Conservation (phyloP, 2,113 vertebrate species). For the Amphiprion ocellaris region DNA sequence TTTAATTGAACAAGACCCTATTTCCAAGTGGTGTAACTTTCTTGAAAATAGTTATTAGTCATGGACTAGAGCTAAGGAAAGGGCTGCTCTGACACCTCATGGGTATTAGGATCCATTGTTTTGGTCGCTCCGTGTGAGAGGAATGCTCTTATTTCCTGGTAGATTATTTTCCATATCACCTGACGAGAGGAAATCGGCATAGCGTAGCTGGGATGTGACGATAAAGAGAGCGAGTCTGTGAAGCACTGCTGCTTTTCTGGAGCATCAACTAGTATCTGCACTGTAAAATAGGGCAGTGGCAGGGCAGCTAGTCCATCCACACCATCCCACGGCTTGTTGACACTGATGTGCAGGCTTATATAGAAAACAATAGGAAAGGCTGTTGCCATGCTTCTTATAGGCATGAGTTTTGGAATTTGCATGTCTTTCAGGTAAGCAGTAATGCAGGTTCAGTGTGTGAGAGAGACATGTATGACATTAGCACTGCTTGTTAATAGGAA, state of each 20-base stretch:
- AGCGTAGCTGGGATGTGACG: neutral
- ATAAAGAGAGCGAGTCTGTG: neutral
- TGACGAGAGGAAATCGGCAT: neutral
- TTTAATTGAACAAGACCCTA: neutral
- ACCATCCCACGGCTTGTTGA: slow-evolving; percentile 13
- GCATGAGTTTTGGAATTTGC: neutral
- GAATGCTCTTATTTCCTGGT: neutral
- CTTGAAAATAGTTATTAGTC: neutral
- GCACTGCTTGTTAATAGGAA: neutral
- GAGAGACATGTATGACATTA: neutral
- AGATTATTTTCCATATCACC: slow-evolving; percentile 2
- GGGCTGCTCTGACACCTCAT: neutral
- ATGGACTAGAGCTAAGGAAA: neutral
- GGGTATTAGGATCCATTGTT: neutral
- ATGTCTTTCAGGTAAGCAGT: neutral
- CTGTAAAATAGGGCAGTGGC: slow-evolving; percentile 34
- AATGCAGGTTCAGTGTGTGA: slow-evolving; percentile 1
- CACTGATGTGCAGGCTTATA: neutral
- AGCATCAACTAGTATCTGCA: slow-evolving; percentile 13
- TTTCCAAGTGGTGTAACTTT: neutral
- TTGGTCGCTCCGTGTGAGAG: neutral
- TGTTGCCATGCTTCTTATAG: neutral
- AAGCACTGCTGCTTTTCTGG: slow-evolving; percentile 14
- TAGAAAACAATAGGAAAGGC: slow-evolving; percentile 11
- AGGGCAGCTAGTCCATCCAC: slow-evolving; percentile 23